These are phyloP conservation scores for Urophycis tenuis DNA, from an alignment of 2,797 vertebrate species.

Conservation along the genomic window DNA sequence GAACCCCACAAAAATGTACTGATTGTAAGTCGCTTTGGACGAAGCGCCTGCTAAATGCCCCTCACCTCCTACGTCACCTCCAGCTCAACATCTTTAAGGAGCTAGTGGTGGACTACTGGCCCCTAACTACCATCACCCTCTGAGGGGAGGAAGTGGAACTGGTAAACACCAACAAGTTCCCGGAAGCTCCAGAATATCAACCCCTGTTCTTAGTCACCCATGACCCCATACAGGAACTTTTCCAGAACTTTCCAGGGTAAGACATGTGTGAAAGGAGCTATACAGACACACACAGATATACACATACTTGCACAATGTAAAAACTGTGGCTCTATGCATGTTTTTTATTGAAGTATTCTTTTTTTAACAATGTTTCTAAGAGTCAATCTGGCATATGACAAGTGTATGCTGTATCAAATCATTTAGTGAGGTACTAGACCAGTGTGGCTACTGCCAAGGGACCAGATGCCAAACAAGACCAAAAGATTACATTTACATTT, in stretches of 20 bases:
- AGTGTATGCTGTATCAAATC: background rate
- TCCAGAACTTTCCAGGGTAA: too few relatives aligned
- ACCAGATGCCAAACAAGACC: too few relatives aligned
- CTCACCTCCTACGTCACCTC: too few relatives aligned
- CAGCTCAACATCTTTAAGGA: too few relatives aligned
- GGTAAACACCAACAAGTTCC: background rate
- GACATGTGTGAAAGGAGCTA: too few relatives aligned
- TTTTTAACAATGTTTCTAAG: constrained; percentile 48
- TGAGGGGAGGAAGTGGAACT: background rate
- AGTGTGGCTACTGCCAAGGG: background rate
- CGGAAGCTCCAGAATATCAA: background rate
- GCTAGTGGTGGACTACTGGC: too few relatives aligned
- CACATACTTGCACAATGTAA: background rate
- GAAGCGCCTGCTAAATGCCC: too few relatives aligned
- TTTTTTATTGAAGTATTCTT: constrained; percentile 12
- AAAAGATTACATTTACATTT: too few relatives aligned
- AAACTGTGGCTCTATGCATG: background rate
- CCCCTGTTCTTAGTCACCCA: background rate
- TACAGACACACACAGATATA: too few relatives aligned
- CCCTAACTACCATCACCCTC: too few relatives aligned
- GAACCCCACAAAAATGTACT: too few relatives aligned
- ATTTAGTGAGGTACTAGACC: background rate
- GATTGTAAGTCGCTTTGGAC: too few relatives aligned
- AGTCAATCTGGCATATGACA: background rate
- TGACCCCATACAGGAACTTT: background rate